Evolutionary conservation across 2,888 invertebrate species (phyloP).

Genomic region (Pammene fasciana): DNA sequence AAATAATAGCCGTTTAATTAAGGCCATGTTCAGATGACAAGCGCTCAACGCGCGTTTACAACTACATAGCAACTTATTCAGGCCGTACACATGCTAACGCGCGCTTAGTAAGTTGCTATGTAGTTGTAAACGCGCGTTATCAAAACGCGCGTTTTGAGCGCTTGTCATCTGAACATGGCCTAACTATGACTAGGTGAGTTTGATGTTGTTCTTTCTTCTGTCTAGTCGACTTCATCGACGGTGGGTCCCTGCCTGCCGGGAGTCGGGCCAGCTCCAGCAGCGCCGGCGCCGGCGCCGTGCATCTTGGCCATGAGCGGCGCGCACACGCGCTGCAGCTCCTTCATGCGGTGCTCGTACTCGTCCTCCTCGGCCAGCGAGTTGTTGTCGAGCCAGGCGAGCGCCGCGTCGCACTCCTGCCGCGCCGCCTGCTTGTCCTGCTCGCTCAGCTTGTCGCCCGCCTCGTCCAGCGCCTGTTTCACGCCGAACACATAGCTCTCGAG

Average conservation of each 20-base stretch:
- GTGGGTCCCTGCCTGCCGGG: not conserved
- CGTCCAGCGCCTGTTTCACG: slow-evolving; percentile 84
- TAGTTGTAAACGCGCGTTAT: too few relatives aligned
- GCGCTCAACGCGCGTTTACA: too few relatives aligned
- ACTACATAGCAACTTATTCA: too few relatives aligned
- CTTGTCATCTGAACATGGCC: too few relatives aligned
- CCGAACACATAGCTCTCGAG: slow-evolving; percentile 85
- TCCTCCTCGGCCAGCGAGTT: slow-evolving; percentile 83
- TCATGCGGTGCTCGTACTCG: slow-evolving; percentile 78
- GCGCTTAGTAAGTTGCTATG: too few relatives aligned
- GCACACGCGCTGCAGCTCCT: slow-evolving; percentile 61
- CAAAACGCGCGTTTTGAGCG: too few relatives aligned
- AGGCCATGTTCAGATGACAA: too few relatives aligned
- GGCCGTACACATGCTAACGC: too few relatives aligned
- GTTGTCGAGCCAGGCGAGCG: slow-evolving; percentile 85
- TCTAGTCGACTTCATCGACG: slow-evolving; percentile 5
- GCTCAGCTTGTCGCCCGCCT: slow-evolving; percentile 54
- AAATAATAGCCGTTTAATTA: too few relatives aligned
- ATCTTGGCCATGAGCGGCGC: slow-evolving; percentile 19
- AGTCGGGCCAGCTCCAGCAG: not conserved
- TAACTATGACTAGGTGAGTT: too few relatives aligned
- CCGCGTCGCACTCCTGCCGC: slow-evolving; percentile 67
- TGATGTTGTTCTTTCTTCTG: too few relatives aligned
- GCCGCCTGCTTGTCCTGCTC: slow-evolving; percentile 75
- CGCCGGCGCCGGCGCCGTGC: not conserved